Percentiles rank a stretch among this genome's conserved stretches.
Conservation (phyloP, 2,888 invertebrate species). For the Zygogramma bicolorata region DNA sequence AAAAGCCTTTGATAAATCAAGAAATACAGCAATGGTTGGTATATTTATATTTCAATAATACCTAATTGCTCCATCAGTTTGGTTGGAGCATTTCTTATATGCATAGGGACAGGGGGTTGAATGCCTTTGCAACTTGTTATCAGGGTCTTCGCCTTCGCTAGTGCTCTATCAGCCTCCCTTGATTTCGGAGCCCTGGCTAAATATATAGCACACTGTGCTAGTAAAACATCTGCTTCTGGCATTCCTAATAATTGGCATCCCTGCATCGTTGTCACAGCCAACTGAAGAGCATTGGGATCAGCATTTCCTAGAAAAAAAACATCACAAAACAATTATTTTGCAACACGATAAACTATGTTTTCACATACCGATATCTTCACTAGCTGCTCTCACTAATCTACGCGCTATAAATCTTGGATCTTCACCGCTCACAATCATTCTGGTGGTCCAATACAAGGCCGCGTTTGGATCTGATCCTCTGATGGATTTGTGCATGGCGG, state of each 20-base stretch:
- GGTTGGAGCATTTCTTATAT: constrained; percentile 85
- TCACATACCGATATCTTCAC: constrained; percentile 80
- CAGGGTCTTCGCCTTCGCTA: constrained; percentile 71
- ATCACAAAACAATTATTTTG: neutral
- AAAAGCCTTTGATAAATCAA: too few species aligned
- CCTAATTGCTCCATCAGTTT: constrained; percentile 82
- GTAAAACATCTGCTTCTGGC: constrained; percentile 83
- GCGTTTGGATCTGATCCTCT: constrained; percentile 85
- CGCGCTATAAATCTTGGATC: constrained; percentile 84
- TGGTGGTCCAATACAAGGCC: constrained; percentile 84
- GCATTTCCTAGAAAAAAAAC: constrained; percentile 70
- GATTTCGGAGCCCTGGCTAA: constrained; percentile 82
- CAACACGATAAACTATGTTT: too few species aligned
- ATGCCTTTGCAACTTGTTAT: constrained; percentile 76
- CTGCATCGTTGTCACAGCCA: constrained; percentile 81
- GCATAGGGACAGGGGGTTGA: constrained; percentile 81
- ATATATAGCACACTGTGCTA: constrained; percentile 83
- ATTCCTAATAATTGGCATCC: constrained; percentile 84
- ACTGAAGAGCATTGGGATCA: constrained; percentile 74
- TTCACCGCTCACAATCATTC: constrained; percentile 84
- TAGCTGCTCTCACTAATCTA: constrained; percentile 79
- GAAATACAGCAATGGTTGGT: too few species aligned
- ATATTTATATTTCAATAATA: constrained; percentile 56
- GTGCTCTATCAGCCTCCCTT: constrained; percentile 70
- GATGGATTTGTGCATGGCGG: constrained; percentile 86